Percentiles rank a stretch among this genome's conserved stretches.
phyloP scores from a whole-genome alignment of 2,888 invertebrate genomes.

The Pseudococcus longispinus region DNA sequence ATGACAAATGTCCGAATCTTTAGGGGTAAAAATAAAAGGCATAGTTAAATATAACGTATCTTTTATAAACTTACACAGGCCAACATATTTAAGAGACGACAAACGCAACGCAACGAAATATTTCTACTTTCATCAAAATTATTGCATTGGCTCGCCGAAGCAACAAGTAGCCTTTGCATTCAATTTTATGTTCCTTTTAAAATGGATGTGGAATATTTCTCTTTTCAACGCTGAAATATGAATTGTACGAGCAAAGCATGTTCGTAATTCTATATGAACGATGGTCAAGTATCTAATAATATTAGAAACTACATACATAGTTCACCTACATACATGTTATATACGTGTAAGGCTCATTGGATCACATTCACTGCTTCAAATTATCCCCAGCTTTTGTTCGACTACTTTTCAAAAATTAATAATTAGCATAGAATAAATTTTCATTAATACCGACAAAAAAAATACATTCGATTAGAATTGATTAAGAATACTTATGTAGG shows the following conservation, averaged over 20 bases:
- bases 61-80: not conserved
- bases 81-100: not conserved
- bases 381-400: too few relatives aligned
- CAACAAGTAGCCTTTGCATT: slow-evolving; percentile 1
- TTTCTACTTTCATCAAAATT: not conserved
- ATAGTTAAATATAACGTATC: not conserved
- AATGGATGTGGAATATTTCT: not conserved
- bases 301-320: too few relatives aligned
- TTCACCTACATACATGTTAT: too few relatives aligned
- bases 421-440: not conserved
- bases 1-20: not conserved
- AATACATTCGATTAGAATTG: not conserved
- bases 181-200: not conserved
- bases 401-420: too few relatives aligned
- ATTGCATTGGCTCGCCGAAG: not conserved
- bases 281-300: too few relatives aligned
- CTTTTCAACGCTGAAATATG: not conserved
- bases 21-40: not conserved
- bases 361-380: too few relatives aligned
- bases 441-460: not conserved
- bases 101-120: not conserved
- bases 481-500: not conserved
- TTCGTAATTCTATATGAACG: too few relatives aligned
- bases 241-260: too few relatives aligned
- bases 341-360: too few relatives aligned